Evolutionary conservation across 2,888 invertebrate genomes (phyloP), one percentile per base, ranked within the genome.

Genomic region (Tupiocoris notatus): DNA sequence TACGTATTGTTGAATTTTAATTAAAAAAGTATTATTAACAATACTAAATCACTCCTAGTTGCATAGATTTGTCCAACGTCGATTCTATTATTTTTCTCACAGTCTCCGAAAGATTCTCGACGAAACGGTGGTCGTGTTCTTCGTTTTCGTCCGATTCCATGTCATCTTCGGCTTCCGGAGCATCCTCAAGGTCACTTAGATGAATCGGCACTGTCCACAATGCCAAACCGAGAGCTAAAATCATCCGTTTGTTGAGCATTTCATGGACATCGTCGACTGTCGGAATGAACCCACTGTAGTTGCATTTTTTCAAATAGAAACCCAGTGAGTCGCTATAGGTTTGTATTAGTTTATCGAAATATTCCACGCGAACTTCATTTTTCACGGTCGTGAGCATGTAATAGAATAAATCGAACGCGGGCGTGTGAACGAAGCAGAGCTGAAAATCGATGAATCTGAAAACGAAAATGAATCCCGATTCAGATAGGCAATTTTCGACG

Each of bases 371-470:
- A 0, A 71, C 75, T 9, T 78, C 76, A 0, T n/a, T 6, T 21
- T 17, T 63, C 7, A 76, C 77, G n/a, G 77, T 78, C 0, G 77
- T 65, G 12, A 21, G 24, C 18, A 77, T 20, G 25, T 78, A 78
- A 18, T 77, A 76, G 20, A 59, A n/a, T 2, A 79, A 57, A 63
- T 78, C 78, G 6, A 57, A 17, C 7, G 65, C 75, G 9, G 70
- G 73, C 18, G 61, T 56, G 7, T 65, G 63, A 61, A 75, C 71
- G 54, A 25, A 73, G 20, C 54, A 64, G 12, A 77, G 16, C 20
- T 78, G 78, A 59, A 77, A 74, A 23, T 79, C 79, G 9, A 78
- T 59, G 2, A 79, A 75, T 64, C 78, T 78, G 73, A 17, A 73
- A 70, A n/a, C n/a, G n/a, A n/a, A n/a, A n/a, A n/a, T n/a, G n/a